A percentile compares a stretch with the other conserved stretches of the same genome.
These are phyloP conservation scores for Pseudomugil gertrudae DNA, from an alignment of 2,797 vertebrate genomes.

Conservation along the genomic window DNA sequence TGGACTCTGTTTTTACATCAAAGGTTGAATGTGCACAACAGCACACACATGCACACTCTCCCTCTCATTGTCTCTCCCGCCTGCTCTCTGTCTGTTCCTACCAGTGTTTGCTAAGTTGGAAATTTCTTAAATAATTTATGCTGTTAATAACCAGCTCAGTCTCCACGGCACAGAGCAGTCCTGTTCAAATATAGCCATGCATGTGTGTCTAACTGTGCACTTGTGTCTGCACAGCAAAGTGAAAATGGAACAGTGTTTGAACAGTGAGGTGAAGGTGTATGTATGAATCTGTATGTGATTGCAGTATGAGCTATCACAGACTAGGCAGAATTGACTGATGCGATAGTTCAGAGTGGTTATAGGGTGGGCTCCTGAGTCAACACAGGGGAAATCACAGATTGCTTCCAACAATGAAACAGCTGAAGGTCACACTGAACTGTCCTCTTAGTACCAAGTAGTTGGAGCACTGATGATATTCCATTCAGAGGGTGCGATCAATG, in stretches of 20 bases:
- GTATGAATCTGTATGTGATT: slow-evolving; percentile 76
- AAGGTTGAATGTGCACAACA: slow-evolving; percentile 34
- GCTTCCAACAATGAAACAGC: slow-evolving; percentile 33
- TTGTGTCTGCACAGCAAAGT: slow-evolving; percentile 36
- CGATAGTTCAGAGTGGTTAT: slow-evolving; percentile 63
- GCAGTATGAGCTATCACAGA: slow-evolving; percentile 78
- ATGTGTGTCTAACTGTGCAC: slow-evolving; percentile 33
- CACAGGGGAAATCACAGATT: slow-evolving; percentile 49
- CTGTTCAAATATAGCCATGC: slow-evolving; percentile 78
- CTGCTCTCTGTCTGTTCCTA: slow-evolving; percentile 49
- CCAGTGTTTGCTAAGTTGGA: slow-evolving; percentile 79
- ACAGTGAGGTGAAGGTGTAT: slow-evolving; percentile 71
- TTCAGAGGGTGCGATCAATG: slow-evolving; percentile 26
- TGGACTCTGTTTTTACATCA: slow-evolving; percentile 56
- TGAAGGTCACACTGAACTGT: slow-evolving; percentile 58
- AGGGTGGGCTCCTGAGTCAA: slow-evolving; percentile 75
- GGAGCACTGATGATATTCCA: slow-evolving; percentile 9
- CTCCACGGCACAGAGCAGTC: slow-evolving; percentile 68
- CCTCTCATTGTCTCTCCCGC: slow-evolving; percentile 13
- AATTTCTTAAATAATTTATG: slow-evolving; percentile 85
- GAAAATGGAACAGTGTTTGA: slow-evolving; percentile 75
- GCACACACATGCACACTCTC: slow-evolving; percentile 35
- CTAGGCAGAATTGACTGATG: slow-evolving; percentile 75
- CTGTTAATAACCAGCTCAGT: slow-evolving; percentile 81
- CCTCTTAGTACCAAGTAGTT: slow-evolving; percentile 5